Base-by-base conservation (phyloP, 35 echinoderm and acorn worm genomes). In the Diadema setosum region DNA sequence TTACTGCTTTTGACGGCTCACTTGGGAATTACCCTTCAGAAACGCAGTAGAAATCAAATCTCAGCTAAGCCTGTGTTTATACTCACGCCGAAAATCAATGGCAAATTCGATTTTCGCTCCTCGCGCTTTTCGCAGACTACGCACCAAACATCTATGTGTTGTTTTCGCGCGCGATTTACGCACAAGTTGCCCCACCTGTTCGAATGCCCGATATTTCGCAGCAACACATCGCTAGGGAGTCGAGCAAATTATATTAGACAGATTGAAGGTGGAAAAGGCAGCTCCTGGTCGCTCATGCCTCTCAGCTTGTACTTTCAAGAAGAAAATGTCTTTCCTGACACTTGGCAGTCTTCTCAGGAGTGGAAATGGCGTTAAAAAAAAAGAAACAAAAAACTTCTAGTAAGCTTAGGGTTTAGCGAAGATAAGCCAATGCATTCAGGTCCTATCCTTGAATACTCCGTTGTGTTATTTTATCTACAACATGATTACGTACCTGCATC, bases 211-310 rank as follows among this genome's bases (percentile, higher is more conserved):
- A 67, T 67, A 67, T 67, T 67, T 34, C 37, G 30, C 63, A 26
- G 63, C 63, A 34, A 8, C 21, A 34, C 27, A 31, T 67, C 63
- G 63, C 63, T 27, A 34, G 63, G 63, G 63, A 67, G 63, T 67
- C 63, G 63, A 67, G 63, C n/a, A 67, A 67, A 67, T 67, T 67
- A 67, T 34, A 67, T 67, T 67, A 67, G n/a, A n/a, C n/a, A n/a
- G n/a, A n/a, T n/a, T n/a, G n/a, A n/a, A n/a, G n/a, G n/a, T n/a
- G n/a, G n/a, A n/a, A n/a, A n/a, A n/a, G n/a, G n/a, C n/a, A n/a
- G n/a, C n/a, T n/a, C n/a, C n/a, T n/a, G n/a, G n/a, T n/a, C n/a
- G n/a, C n/a, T n/a, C n/a, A n/a, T n/a, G n/a, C n/a, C n/a, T n/a
- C n/a, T n/a, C n/a, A n/a, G n/a, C n/a, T n/a, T n/a, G n/a, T n/a